Base-by-base conservation (phyloP, 2,888 invertebrate species). In the Heteropelma amictum region DNA sequence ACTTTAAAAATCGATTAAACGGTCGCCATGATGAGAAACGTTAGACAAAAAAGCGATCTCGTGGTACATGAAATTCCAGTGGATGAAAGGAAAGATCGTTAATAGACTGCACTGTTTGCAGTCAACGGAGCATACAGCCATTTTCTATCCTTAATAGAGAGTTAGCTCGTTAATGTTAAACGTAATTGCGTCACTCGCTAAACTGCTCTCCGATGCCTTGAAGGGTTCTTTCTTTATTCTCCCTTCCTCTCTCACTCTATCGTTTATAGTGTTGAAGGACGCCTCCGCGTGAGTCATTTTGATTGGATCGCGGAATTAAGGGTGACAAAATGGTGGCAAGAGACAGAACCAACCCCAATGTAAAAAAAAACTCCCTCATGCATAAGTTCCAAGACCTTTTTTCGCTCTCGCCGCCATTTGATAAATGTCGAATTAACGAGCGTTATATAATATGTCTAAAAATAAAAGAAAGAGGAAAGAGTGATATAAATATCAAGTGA, bases 91-190 rank as follows among this genome's bases (percentile, higher is more conserved):
- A 80, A 77, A 81, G 73, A n/a, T 76, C 47, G 47, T 80, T 86
- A 87, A 87, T 85, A 82, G 85, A 45, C 81, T 86, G 82, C 79
- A 85, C 86, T 87, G 85, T 88, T 88, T 86, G 84, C 85, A 87
- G 81, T 80, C 85, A 87, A 82, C 84, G 83, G 84, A 86, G 88
- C 88, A 88, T 88, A 88, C 87, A 87, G 87, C 88, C 88, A 89
- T 88, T 89, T 88, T 88, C 87, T 87, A 87, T 87, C 76, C 80
- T 14, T 38, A 14, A 58, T 60, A 23, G 77, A 82, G 61, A 88
- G 88, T 88, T 88, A 86, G 88, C 88, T 89, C 88, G 88, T 89
- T 89, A 88, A 83, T 82, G 85, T 85, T 86, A 83, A 87, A 84
- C 81, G 85, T 87, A 89, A 89, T 89, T 88, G 85, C 87, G 84